Base-by-base conservation (phyloP, 1,140 invertebrate species). In the Caligus rogercresseyi region DNA sequence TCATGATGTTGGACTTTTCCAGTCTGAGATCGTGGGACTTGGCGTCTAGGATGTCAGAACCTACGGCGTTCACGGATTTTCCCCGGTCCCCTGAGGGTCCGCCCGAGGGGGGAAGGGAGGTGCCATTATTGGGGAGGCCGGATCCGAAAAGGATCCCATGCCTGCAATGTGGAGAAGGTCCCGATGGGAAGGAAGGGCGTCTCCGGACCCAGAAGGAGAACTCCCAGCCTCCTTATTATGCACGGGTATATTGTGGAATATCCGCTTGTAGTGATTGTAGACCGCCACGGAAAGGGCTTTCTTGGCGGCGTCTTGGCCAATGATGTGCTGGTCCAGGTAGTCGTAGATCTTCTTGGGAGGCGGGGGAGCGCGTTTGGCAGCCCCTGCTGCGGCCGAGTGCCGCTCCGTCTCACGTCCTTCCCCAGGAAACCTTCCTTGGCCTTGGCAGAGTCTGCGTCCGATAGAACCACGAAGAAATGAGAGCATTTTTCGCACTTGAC, bases 251-350 rank as follows among this genome's bases (percentile, higher is more conserved):
- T 98, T 98, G 73, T 96, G 90, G 71, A 89, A 87, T 70, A 98
- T 91, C 69, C 93, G 78, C 76, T 97, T 97, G 73, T 98, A 98
- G 73, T 99, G 96, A 75, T 98, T 97, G 74, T 98, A 98, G 1
- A 98, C 92, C 23, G 94, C 94, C 3, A 98, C 94, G 24, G 92
- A 86, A 11, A 99, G 75, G n/a, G 97, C 92, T 76, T 96, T 97
- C 73, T 99, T 99, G 0, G 94, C 95, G 74, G 87, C 82, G 67
- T 96, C 87, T 76, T 98, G 95, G 0, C 94, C 95, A n/a, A 98
- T 83, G 16, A 98, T 92, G 76, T 92, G 90, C 70, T 85, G 87
- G 73, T 97, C 88, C 25, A 98, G 76, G 75, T 90, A 97, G 69
- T 92, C 86, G 75, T 85, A 92, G 65, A 98, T 97, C 82, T 95